phyloP scores from a whole-genome alignment of 2,888 invertebrate species.

The Sphaeridia pumilis region DNA sequence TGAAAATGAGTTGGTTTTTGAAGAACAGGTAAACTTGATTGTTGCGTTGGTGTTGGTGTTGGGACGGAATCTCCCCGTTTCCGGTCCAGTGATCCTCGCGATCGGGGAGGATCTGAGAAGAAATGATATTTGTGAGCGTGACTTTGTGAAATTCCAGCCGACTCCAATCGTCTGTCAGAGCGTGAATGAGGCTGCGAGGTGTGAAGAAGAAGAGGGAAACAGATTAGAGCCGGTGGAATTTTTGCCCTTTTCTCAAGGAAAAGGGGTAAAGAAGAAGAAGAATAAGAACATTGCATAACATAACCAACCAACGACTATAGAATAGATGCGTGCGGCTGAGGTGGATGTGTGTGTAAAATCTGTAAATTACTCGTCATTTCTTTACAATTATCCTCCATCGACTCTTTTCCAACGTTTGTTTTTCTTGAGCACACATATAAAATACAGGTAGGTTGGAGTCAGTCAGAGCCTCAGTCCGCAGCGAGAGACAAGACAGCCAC shows the following conservation, averaged over 20 bases:
- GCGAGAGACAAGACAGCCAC: too few species aligned
- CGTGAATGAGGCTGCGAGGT: conserved; percentile 12
- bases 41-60: neutral
- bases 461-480: too few species aligned
- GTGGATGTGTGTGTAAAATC: conserved; percentile 3
- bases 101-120: neutral
- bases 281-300: too few species aligned
- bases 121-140: conserved; percentile 2
- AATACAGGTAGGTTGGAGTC: too few species aligned
- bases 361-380: conserved; percentile 5
- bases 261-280: neutral
- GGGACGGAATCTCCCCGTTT: neutral
- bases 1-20: neutral
- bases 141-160: conserved; percentile 4
- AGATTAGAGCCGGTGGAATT: neutral
- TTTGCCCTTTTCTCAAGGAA: neutral
- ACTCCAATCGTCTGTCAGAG: conserved; percentile 3
- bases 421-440: too few species aligned
- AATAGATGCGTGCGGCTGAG: neutral
- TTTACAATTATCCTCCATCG: conserved; percentile 2
- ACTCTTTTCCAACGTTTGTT: neutral
- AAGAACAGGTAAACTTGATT: neutral
- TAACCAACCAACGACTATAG: too few species aligned
- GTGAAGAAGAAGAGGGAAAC: neutral
- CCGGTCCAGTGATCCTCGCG: conserved; percentile 1